phyloP scores from a whole-genome alignment of 2,113 vertebrate genomes.

The Laticauda colubrina region DNA sequence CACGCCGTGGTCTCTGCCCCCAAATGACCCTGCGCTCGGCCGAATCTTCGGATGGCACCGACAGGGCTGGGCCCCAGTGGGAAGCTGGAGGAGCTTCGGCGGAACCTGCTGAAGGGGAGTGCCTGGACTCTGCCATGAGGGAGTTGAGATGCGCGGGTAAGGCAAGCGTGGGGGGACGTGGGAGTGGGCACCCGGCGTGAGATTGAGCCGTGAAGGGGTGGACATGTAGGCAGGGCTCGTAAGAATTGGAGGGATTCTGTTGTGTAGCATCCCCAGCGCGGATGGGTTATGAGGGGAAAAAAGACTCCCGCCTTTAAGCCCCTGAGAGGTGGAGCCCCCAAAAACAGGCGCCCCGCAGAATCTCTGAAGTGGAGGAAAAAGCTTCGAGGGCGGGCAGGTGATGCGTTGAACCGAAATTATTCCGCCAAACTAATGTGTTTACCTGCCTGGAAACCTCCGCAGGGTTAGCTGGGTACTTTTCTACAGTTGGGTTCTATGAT shows the following conservation, averaged over 20 bases:
- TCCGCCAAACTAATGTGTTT: not conserved
- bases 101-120: constrained; percentile 67
- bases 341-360: not conserved
- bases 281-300: too few relatives aligned
- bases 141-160: constrained; percentile 78
- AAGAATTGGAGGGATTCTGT: not conserved
- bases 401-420: too few relatives aligned
- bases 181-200: not conserved
- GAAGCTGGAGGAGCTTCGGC: constrained; percentile 10
- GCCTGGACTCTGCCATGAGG: constrained; percentile 74
- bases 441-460: not conserved
- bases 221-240: not conserved
- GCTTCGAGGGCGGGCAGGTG: not conserved
- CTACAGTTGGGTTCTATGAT: not conserved
- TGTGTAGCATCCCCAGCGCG: not conserved
- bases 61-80: constrained; percentile 52
- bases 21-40: constrained; percentile 83
- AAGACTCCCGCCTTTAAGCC: not conserved
- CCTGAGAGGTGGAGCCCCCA: not conserved
- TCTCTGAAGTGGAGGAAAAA: not conserved
- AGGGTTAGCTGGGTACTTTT: not conserved
- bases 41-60: constrained; percentile 69
- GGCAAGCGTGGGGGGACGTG: not conserved
- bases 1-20: constrained; percentile 19
- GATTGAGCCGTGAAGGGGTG: not conserved